These are phyloP conservation scores for Heloderma charlesbogerti DNA, from an alignment of 2,113 vertebrate genomes.

Conservation along the genomic window DNA sequence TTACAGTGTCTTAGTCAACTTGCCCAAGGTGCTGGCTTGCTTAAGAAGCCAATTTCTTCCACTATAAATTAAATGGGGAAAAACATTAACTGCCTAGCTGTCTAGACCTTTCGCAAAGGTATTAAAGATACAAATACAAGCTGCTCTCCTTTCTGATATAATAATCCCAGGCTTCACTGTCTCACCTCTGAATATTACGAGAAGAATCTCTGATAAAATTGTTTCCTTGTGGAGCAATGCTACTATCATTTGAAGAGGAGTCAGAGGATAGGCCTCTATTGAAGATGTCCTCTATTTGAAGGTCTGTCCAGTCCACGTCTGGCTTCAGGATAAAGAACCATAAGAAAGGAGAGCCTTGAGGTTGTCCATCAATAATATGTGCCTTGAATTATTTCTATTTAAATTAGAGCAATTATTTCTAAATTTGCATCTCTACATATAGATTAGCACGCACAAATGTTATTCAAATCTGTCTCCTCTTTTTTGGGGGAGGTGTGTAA, in stretches of 20 bases:
- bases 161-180: not conserved
- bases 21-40: slow-evolving; percentile 45
- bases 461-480: not conserved
- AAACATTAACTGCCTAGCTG: not conserved
- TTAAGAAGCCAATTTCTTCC: slow-evolving; percentile 33
- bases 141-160: slow-evolving; percentile 1
- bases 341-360: not conserved
- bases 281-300: not conserved
- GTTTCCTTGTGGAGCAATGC: slow-evolving; percentile 17
- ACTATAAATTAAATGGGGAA: slow-evolving; percentile 4
- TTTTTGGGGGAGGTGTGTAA: not conserved
- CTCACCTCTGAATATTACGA: slow-evolving; percentile 2
- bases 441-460: not conserved
- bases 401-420: not conserved
- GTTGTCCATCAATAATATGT: too few relatives aligned
- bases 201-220: slow-evolving; percentile 29
- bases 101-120: slow-evolving; percentile 39
- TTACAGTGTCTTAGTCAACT: slow-evolving; percentile 34
- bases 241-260: not conserved
- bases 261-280: not conserved
- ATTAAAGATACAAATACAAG: slow-evolving; percentile 57
- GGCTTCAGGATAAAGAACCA: not conserved
- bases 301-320: not conserved
- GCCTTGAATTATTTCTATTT: not conserved
- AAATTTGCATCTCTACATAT: not conserved